Conservation (phyloP, 2,888 invertebrate species). For the Myopa tessellatipennis region DNA sequence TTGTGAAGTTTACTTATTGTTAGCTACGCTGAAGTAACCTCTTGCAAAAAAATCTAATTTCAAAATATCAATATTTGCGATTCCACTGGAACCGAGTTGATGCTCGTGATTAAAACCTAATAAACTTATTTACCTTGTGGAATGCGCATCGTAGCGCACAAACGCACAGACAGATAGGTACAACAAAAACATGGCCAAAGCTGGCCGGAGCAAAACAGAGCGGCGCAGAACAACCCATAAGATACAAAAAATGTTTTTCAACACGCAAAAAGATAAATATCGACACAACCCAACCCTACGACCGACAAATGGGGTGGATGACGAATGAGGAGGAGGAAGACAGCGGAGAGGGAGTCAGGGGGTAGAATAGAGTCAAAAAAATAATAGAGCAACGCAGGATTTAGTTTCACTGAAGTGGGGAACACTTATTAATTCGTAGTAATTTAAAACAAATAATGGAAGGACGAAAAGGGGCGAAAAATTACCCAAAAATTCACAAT, state of each 20-base stretch:
- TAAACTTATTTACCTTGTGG: slow-evolving; percentile 64
- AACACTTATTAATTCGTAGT: no score
- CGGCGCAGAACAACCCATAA: neutral
- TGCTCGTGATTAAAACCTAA: slow-evolving; percentile 67
- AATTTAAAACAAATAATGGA: no score
- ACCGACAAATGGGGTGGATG: no score
- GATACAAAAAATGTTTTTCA: neutral
- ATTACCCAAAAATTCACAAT: no score
- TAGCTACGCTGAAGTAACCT: slow-evolving; percentile 23
- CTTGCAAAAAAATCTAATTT: slow-evolving; percentile 24
- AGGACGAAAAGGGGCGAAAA: no score
- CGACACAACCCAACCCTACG: no score
- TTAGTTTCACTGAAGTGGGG: no score
- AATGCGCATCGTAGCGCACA: slow-evolving; percentile 28
- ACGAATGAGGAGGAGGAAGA: no score
- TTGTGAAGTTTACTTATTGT: neutral
- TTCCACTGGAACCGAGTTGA: slow-evolving; percentile 46
- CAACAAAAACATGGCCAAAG: neutral
- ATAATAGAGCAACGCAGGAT: no score
- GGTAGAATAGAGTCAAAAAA: no score
- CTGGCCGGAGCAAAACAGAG: neutral
- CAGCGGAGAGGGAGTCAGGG: no score
- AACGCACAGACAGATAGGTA: slow-evolving; percentile 38
- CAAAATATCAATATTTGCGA: slow-evolving; percentile 28
- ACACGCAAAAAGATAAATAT: no score